These are phyloP conservation scores for Podilymbus podiceps DNA, from an alignment of 2,113 vertebrate species.

Conservation along the genomic window DNA sequence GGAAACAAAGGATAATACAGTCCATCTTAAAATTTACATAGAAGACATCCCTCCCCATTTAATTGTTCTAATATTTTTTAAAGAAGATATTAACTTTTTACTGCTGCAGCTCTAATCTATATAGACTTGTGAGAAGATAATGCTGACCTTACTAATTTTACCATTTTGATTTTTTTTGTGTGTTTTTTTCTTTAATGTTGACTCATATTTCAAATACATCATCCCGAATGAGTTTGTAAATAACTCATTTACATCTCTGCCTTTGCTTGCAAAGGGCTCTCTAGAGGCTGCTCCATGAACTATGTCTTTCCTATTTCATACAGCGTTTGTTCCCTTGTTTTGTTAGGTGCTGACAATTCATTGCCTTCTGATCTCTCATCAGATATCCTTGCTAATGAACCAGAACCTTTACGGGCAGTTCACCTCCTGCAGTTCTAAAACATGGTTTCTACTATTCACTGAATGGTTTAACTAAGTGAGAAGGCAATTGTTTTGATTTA, in stretches of 20 bases:
- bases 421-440: background rate
- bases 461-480: background rate
- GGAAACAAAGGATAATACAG: background rate
- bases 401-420: background rate
- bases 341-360: background rate
- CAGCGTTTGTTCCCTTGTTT: background rate
- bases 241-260: background rate
- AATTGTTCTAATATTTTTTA: background rate
- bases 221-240: background rate
- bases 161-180: background rate
- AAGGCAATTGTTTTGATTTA: constrained; percentile 8
- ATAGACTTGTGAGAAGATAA: background rate
- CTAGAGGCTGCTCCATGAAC: background rate
- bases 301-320: background rate
- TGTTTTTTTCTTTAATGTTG: background rate
- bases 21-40: background rate
- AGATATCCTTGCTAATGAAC: constrained; percentile 6
- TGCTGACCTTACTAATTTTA: background rate
- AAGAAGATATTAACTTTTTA: background rate
- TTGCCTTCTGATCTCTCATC: constrained; percentile 15
- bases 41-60: background rate
- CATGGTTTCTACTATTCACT: background rate
- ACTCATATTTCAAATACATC: background rate
- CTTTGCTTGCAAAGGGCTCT: background rate
- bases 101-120: background rate